Evolutionary conservation across 2,797 vertebrate species (phyloP), one percentile per base, ranked within the genome.

Genomic region (Iguana delicatissima): DNA sequence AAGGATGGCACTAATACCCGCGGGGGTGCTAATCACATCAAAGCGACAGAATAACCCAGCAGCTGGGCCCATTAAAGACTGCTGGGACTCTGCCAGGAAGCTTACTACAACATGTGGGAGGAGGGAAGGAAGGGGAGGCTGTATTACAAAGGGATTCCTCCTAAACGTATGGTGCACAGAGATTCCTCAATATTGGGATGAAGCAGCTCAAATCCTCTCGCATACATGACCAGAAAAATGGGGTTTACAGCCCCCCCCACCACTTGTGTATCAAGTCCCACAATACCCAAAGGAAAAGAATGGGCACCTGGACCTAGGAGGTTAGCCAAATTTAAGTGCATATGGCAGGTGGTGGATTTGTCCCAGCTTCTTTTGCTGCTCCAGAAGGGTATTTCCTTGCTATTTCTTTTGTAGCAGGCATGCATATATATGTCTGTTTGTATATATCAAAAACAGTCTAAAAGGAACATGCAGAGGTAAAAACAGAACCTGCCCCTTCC

Each of bases 1-100:
- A 80, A 38, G 83, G 67, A 84, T 82, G 87, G 62, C 84, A 89
- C 72, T 26, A 92, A 84, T 86, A n/a, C 72, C 85, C n/a, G 0
- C 0, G 72, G 85, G 42, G 87, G 4, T 0, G 50, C 76, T 92
- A n/a, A 8, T 0, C 35, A 87, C 90, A 88, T 89, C 80, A 72
- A 16, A 57, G 84, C 87, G 80, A 83, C 84, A 83, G 67, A 84
- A 88, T 52, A 92, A 13, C 77, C 77, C 55, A 57, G 74, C 79
- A 92, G 90, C 91, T 93, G 93, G 80, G 50, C 9, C 80, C 84
- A 59, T 72, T 85, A 77, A 91, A 91, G 35, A 62, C 46, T 89
- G 69, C 9, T 90, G 89, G 86, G 24, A 85, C 42, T 2, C 0
- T 24, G 84, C 52, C 77, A 76, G 46, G 29, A 55, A 59, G 20